phyloP scores from a whole-genome alignment of 1,140 invertebrate genomes.

The Zaprionus inermis region DNA sequence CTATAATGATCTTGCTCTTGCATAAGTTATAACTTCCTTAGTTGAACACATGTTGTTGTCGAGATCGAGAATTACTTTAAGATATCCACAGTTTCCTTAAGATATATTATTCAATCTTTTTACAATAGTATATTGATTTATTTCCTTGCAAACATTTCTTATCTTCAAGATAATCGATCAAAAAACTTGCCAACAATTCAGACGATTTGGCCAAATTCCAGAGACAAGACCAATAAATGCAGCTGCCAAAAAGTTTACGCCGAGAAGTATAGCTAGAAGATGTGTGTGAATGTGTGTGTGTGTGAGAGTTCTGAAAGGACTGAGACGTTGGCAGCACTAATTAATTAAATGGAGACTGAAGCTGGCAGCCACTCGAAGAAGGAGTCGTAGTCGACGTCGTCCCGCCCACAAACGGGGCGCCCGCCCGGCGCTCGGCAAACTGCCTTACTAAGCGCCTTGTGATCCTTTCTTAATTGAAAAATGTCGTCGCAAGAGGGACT shows the following conservation, averaged over 20 bases:
- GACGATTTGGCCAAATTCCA: slow-evolving; percentile 36
- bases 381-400: neutral
- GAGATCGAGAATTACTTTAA: neutral
- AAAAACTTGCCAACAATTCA: slow-evolving; percentile 45
- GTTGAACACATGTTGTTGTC: neutral
- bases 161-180: slow-evolving; percentile 32
- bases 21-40: neutral
- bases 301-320: slow-evolving; percentile 16
- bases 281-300: slow-evolving; percentile 2
- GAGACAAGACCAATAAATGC: slow-evolving; percentile 37
- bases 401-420: too few species aligned
- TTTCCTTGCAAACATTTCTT: neutral
- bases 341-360: slow-evolving; percentile 68
- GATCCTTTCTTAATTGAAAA: slow-evolving; percentile 83
- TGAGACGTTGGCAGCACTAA: slow-evolving; percentile 47
- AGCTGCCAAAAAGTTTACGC: slow-evolving; percentile 66
- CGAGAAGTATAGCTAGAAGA: neutral
- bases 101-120: neutral
- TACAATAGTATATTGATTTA: neutral
- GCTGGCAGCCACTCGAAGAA: slow-evolving; percentile 17
- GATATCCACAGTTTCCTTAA: too few species aligned
- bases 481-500: slow-evolving; percentile 70
- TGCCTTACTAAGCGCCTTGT: slow-evolving; percentile 80
- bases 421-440: slow-evolving; percentile 56
- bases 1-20: neutral